Base-by-base conservation (phyloP, 2,113 vertebrate species). In the Triplophysa rosa region DNA sequence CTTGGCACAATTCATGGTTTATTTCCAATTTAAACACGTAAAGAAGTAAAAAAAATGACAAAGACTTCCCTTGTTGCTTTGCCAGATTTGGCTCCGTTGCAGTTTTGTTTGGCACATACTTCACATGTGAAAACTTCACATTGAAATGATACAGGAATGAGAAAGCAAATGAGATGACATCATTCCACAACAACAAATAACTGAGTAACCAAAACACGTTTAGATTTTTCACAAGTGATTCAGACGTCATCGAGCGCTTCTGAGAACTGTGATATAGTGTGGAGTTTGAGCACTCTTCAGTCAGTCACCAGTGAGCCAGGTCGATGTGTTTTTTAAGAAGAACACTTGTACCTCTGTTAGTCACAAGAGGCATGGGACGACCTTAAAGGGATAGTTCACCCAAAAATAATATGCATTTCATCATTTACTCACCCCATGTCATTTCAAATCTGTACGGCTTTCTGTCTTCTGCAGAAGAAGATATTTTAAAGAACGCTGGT, bases 351-450 rank as follows among this genome's bases (percentile, higher is more conserved):
- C 62, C 11, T 65, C 7, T 65, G n/a, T 19, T 74, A 33, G 83
- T 84, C 80, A 84, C 80, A 79, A 78, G 73, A 68, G 65, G 47
- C 85, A 81, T 61, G 67, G 47, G 67, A 42, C 24, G 70, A 74
- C 8, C 40, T 42, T 9, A 42, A 42, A 42, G 40, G 42, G 11
- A 45, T 45, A 45, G 42, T 45, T 45, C 11, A 45, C 42, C 42
- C 42, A 9, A 45, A 45, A 45, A 45, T 45, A 45, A 45, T 6
- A 45, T 45, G 2, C 11, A 8, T 11, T 42, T 11, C 11, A 45
- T 45, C 42, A 45, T 45, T 45, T 45, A 45, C 2, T 45, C 42
- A 42, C 40, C 10, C 10, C 40, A 2, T 45, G 42, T 11, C 42
- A 12, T 45, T 9, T 45, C 42, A 45, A 45, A 45, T 37, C 42